Base-by-base conservation (phyloP, 2,113 vertebrate genomes). In the Pterocles burchelli region DNA sequence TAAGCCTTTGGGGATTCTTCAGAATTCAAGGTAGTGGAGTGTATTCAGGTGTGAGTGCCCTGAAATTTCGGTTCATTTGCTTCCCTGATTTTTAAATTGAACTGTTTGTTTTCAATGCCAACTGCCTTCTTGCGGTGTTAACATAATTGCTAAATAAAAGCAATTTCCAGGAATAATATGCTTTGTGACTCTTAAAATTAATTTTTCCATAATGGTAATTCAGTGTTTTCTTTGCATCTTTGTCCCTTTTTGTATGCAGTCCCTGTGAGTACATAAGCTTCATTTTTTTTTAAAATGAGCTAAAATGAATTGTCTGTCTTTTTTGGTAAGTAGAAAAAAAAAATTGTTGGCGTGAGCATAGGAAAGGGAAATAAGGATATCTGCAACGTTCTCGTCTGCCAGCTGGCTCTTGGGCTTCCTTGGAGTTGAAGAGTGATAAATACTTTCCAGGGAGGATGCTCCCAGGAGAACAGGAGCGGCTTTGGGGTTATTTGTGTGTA, bases 141-240 rank as follows among this genome's bases (percentile, higher is more conserved):
- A 95, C 28, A 13, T 95, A 91, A 93, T 92, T 96, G 89, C 93
- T 93, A 96, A 96, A 97, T 97, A 96, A 98, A 96, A 96, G 90
- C 96, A 94, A 95, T 88, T 97, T 96, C 80, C 90, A 96, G 90
- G 94, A 97, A 96, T 92, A 95, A 94, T 92, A 67, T 51, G 89
- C 79, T 93, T 89, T 78, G 74, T 95, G 94, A 57, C 79, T 97
- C 90, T 57, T 95, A 94, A 95, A 97, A 96, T 97, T 92, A 73
- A 96, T 96, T 95, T 96, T 95, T 94, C 90, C 77, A 45, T 61
- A 59, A 41, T 67, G 67, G 51, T 67, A 58, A 71, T 65, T 57
- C 33, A 46, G 36, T 52, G 76, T 10, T 92, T 84, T 71, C 48
- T 61, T 95, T 81, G 13, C 31, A 33, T 72, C 61, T 81, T 81